Evolutionary conservation across 2,888 invertebrate species (phyloP), one percentile per base, ranked within the genome.

Genomic region (Heliconius sara): DNA sequence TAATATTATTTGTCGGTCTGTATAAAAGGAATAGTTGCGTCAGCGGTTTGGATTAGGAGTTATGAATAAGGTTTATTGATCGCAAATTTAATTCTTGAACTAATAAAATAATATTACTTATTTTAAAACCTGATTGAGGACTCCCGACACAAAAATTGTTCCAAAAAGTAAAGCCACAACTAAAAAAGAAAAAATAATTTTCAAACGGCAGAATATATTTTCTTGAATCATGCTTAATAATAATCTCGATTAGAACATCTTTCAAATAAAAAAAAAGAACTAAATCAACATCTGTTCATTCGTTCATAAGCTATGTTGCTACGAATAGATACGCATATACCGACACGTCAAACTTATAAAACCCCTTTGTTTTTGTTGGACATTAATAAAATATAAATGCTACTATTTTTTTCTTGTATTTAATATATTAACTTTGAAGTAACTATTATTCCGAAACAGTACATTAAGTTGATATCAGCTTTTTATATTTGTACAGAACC

Each of bases 401-500:
- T 19, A 52, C 19, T 19, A 6, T 6, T 6, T 52, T 7, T 52
- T 52, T 52, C 10, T 52, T 52, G 6, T 52, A 19, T 19, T 19
- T 47, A 47, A 25, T 16, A 70, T 0, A 70, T 25, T 25, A 70
- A 12, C 39, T 68, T 34, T n/a, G 9, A 22, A 57, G 3, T n/a
- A 60, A n/a, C 3, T 10, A 60, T 10, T 60, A 10, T n/a, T 10
- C 3, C 4, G 9, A 60, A 60, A 60, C 22, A 60, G 9, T 60
- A 60, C 3, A 60, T n/a, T n/a, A 22, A 22, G 10, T 60, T 3
- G 2, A 52, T 52, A 52, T 52, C 19, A 52, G 6, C n/a, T 52
- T 43, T 52, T 16, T 30, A 39, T 57, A 60, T 63, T 34, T 47
- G 16, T 78, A 65, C 72, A n/a, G 78, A 78, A 78, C 66, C 78